Base-by-base conservation (phyloP, 2,113 vertebrate genomes). In the Podarcis muralis region DNA sequence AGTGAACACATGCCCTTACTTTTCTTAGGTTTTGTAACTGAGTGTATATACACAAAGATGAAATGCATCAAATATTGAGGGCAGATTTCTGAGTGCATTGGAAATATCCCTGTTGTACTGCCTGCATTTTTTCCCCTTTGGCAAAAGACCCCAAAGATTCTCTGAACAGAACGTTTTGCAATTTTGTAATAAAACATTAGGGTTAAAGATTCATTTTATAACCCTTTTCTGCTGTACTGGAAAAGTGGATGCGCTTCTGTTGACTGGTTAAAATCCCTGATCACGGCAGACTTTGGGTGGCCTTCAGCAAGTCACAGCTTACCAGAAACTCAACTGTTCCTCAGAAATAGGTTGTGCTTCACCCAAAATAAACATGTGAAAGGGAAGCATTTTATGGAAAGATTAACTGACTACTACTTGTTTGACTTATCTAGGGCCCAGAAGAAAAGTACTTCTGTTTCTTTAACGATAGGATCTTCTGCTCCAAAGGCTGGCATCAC, bases 361-460 rank as follows among this genome's bases (percentile, higher is more conserved):
- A 85, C 16, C 15, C 53, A 85, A 30, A 16, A 11, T 23, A 23
- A 85, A 76, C 20, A 1, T 18, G 8, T 32, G 53, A 8, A 48
- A 22, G 8, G 30, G 43, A 84, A 6, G 5, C 7, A 75, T 62
- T 86, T 74, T 62, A 74, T 81, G 27, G 27, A 5, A 35, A 74
- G 4, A 13, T 15, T 87, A 72, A 27, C 35, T 53, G 75, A 66
- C 5, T 8, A 62, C 27, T 85, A 35, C 69, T 78, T 37, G 23
- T 91, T 12, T 90, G 35, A 74, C 72, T 80, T 88, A 94, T 93
- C 84, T 93, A 99, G 99, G 93, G 96, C 96, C 79, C 98, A 99
- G 90, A 99, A 99, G 97, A 99, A 99, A 97, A 98, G 96, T 3
- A 98, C 98, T 23, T 99, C 99, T 0, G 97, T 99, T 95, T 99